Evolutionary conservation across 2,113 vertebrate species (phyloP), one percentile per base, ranked within the genome.

Genomic region (Zosterops lateralis): DNA sequence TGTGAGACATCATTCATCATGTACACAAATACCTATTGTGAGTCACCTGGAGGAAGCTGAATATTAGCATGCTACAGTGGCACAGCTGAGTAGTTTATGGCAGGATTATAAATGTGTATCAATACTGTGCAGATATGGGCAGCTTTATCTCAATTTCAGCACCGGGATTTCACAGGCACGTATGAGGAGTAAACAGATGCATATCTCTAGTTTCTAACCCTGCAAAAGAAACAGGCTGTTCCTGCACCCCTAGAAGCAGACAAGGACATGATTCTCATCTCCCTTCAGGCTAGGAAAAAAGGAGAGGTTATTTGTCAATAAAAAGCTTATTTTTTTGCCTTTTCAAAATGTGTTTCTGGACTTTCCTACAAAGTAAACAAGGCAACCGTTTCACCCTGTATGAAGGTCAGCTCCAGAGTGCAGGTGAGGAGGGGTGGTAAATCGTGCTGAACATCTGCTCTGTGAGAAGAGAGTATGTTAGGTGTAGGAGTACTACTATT

Each of bases 251-350:
- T 56, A 60, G 51, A 67, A 86, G 19, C 2, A 94, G 78, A 38
- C 40, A 66, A 42, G 34, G 31, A 65, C 47, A 44, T 57, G 57
- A 16, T 80, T 80, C 82, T 90, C 44, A 71, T 29, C 12, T 32
- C 17, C 67, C 88, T 83, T 36, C 56, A 85, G 92, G 90, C 79
- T 80, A 92, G 85, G 72, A 93, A 94, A 91, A 73, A 54, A 78
- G 57, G n/a, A 84, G 48, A 36, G 48, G 22, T 48, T 48, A 77
- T 83, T 85, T 76, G 84, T 60, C 78, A 95, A 80, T 25, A 83
- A 83, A 77, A 77, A 66, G 22, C 38, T 58, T 80, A 17, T 36
- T 84, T 87, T 83, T 73, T n/a, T 17, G 38, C 44, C 65, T 77
- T 92, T 83, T 29, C 53, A 87, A 84, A 84, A 88, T 0, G 5